Evolutionary conservation across 2,797 vertebrate species (phyloP).

Genomic region (Argyrosomus regius): DNA sequence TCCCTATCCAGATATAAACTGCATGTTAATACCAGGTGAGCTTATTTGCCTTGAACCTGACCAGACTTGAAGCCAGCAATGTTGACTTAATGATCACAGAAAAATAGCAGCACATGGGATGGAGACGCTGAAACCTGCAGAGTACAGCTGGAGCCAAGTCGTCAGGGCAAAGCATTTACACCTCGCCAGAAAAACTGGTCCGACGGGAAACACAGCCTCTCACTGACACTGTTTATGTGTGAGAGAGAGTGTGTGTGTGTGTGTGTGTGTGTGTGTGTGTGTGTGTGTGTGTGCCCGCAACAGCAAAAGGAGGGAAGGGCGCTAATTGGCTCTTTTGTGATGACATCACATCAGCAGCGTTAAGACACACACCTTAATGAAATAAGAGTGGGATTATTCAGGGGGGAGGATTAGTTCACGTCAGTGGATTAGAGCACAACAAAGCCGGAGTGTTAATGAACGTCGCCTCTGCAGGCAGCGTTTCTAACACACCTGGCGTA

Average conservation of each 20-base stretch:
- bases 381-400: slow-evolving; percentile 26
- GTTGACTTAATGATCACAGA: too few species aligned
- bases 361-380: slow-evolving; percentile 15
- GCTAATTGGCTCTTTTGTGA: slow-evolving; percentile 5
- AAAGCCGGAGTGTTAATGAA: slow-evolving; percentile 50
- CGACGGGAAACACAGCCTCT: slow-evolving; percentile 40
- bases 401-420: slow-evolving; percentile 16
- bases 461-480: slow-evolving; percentile 31
- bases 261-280: not conserved
- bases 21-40: too few species aligned
- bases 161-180: not conserved
- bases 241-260: not conserved
- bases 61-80: too few species aligned
- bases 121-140: not conserved
- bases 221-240: slow-evolving; percentile 5
- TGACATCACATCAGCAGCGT: slow-evolving; percentile 23
- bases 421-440: slow-evolving; percentile 28
- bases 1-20: too few species aligned
- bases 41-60: too few species aligned
- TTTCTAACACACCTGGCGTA: slow-evolving; percentile 40
- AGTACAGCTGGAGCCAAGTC: not conserved
- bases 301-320: not conserved
- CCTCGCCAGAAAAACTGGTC: slow-evolving; percentile 58
- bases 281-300: not conserved
- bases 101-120: not conserved